Base-by-base conservation (phyloP, 2,113 vertebrate species). In the Hyaena hyaena region DNA sequence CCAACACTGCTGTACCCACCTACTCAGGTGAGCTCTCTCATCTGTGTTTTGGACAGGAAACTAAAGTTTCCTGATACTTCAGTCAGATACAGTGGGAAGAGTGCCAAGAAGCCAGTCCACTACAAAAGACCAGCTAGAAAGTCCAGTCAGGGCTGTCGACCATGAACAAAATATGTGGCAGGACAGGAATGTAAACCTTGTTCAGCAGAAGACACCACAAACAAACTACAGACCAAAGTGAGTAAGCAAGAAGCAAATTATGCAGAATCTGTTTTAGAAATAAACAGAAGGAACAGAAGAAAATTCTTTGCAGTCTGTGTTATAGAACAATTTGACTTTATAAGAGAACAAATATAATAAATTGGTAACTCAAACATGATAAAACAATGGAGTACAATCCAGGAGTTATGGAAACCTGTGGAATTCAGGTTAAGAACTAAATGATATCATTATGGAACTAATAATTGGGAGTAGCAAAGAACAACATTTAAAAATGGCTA, bases 401-500 rank as follows among this genome's bases (percentile, higher is more conserved):
- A 61, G 35, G 43, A 71, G 6, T 91, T 87, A 73, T 26, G 48
- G 31, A 93, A 68, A 39, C 14, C 4, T 74, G 61, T 61, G 68
- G 24, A 83, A 50, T 88, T 97, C 79, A 82, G 50, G 39, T n/a
- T 24, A 90, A 92, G 74, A 94, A 80, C 21, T 23, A 80, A 50
- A 53, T 26, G 55, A 63, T 58, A 4, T 86, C 50, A 86, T 7
- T 58, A 10, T 55, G 66, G 53, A 81, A 83, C 15, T 80, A 69
- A 79, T 81, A 90, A 84, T 55, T 74, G 65, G 43, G 74, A 88
- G 93, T 3, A 76, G 14, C 9, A 55, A 92, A 81, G 28, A 88
- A 71, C 61, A 96, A 50, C 90, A 35, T 73, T 92, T 74, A 94
- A 88, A 90, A 50, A 80, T 82, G 65, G 23, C 24, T n/a, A 10